Evolutionary conservation across 2,113 vertebrate species (phyloP), one percentile per base, ranked within the genome.

Genomic region (Malurus elegans): DNA sequence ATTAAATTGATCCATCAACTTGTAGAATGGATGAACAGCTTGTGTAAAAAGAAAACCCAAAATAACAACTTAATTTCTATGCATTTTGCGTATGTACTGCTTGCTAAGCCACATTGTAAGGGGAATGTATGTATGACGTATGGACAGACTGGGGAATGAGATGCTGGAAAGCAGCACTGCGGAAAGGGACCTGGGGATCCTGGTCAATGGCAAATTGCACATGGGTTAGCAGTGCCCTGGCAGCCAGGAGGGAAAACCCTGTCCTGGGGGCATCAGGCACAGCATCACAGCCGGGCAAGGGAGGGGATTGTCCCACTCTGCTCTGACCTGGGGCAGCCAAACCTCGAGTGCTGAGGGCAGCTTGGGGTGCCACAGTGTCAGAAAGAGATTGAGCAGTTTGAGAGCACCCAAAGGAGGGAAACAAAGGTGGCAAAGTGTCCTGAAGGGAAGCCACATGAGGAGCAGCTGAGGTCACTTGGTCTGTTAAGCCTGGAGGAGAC

Each of bases 141-240:
- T 10, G 10, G 2, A 42, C 7, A 50, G 20, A 58, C 7, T 3
- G 6, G 16, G 20, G 16, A 20, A 50, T 17, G 34, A 31, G 10
- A 48, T 1, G 24, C 16, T 66, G 71, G 34, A 48, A 10, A 42
- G 10, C 25, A 42, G 34, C 3, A 8, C 24, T 8, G 6, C 3
- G 4, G 24, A 57, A 74, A 57, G 29, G 3, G 4, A 40, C 12
- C 3, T 25, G 19, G 16, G 9, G 8, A 8, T n/a, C 14, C 44
- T n/a, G 64, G 8, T 40, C 1, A 0, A 1, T 16, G 15, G 12
- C 6, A 65, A 56, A 5, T 0, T 13, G 24, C 42, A 24, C 4
- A 7, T 6, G 34, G 23, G 6, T 0, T 2, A 34, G 50, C 24
- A 66, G 34, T 21, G 82, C 17, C 71, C 25, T 50, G 51, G 31